These are phyloP conservation scores for Phoenicopterus ruber DNA, from an alignment of 2,113 vertebrate species.

Conservation along the genomic window DNA sequence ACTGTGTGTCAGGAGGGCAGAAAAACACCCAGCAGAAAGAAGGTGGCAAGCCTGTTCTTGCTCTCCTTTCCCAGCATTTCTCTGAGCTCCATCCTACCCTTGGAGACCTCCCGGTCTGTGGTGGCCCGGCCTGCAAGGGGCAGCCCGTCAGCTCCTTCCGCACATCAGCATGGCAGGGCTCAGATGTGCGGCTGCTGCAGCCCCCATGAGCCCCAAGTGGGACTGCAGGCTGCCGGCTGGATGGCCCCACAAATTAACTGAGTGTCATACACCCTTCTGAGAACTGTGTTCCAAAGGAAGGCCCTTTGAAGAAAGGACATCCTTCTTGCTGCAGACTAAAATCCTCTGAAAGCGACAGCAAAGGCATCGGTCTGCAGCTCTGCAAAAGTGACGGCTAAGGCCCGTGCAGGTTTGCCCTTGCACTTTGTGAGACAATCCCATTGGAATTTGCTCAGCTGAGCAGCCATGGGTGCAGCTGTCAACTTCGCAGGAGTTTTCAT, in stretches of 20 bases:
- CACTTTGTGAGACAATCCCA: neutral
- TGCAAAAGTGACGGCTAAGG: neutral
- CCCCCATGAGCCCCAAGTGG: fast-evolving
- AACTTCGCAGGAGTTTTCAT: no score
- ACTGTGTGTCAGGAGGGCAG: neutral
- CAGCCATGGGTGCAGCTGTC: neutral
- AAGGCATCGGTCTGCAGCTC: neutral
- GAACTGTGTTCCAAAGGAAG: neutral
- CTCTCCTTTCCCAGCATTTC: neutral
- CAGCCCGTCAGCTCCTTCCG: neutral
- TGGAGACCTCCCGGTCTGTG: no score
- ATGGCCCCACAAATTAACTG: no score
- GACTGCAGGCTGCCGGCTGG: neutral
- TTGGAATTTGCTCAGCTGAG: neutral
- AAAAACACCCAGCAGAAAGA: neutral
- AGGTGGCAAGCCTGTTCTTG: neutral
- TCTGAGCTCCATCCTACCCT: neutral
- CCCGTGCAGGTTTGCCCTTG: neutral
- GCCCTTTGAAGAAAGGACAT: neutral
- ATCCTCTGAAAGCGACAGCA: neutral
- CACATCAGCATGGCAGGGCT: neutral
- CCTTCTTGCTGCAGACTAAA: neutral
- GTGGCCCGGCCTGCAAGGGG: neutral
- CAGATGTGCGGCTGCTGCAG: neutral
- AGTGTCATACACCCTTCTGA: neutral